Base-by-base conservation (phyloP, 2,113 vertebrate genomes). In the Erythrolamprus reginae region DNA sequence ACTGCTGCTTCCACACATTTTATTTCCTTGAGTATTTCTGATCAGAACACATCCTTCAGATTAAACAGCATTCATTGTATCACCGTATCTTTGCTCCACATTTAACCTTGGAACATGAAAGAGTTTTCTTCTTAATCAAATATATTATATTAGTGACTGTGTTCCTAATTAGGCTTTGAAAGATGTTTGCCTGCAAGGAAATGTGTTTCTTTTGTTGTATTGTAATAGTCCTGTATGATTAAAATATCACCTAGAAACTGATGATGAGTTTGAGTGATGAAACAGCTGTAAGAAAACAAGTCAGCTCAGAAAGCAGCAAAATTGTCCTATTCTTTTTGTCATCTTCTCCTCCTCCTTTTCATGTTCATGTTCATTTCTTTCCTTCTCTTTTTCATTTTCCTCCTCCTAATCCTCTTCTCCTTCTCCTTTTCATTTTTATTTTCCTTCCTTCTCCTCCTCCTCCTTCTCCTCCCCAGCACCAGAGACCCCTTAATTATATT, bases 91-190 rank as follows among this genome's bases (percentile, higher is more conserved):
- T 82, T 94, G 61, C 77, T 95, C 89, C 53, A 90, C 1, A 94
- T 96, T 55, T 45, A 84, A 93, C 42, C n/a, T 92, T 90, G 28
- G 45, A 19, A 95, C 89, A 92, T 7, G 7, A 61, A 6, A 89
- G 26, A 55, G 19, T 88, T 94, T 15, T 92, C 77, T 91, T 93
- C 0, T 65, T n/a, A 65, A 26, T 26, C 93, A 88, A 48, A 82
- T 92, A 88, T 93, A 93, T 51, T 53, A 90, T 65, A 91, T 95
- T 90, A 90, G 91, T 23, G 48, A 77, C 51, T 33, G 12, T 47
- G 45, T 90, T 91, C 90, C 6, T 89, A 91, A 92, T 88, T 51
- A 1, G 92, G 56, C 93, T 95, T 95, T 86, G 28, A 88, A 87
- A 94, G 28, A 13, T 19, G 21, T 2, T 56, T 89, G 26, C 94